Conservation (phyloP, 2,113 vertebrate genomes). For the Vulpes lagopus region DNA sequence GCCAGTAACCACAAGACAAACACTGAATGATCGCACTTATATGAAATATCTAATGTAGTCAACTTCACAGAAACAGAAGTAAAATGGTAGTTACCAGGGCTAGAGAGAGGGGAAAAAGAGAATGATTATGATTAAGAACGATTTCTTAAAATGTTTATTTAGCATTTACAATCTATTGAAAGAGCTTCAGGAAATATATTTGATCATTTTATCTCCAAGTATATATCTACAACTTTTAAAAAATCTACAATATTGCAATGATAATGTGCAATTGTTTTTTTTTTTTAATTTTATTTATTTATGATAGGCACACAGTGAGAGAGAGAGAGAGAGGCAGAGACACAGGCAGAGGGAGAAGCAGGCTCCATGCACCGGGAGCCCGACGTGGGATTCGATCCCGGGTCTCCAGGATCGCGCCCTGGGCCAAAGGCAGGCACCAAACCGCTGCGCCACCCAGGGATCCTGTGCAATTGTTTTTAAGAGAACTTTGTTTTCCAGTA, state of each 20-base stretch:
- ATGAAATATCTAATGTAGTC: background rate
- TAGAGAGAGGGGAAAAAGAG: background rate
- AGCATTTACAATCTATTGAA: slow-evolving; percentile 12
- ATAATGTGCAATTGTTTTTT: background rate
- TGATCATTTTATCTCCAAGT: background rate
- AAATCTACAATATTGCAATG: background rate
- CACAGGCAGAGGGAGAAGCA: no score
- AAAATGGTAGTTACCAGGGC: background rate
- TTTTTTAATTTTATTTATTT: no score
- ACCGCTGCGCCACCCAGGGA: no score
- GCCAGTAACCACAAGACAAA: background rate
- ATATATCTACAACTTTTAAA: background rate
- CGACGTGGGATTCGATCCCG: no score
- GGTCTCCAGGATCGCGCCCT: no score
- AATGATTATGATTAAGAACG: background rate
- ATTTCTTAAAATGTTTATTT: slow-evolving; percentile 40
- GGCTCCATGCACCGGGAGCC: no score
- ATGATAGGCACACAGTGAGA: no score
- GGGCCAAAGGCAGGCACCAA: no score
- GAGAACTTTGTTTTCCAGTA: slow-evolving; percentile 6
- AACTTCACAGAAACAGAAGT: background rate
- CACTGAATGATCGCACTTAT: background rate
- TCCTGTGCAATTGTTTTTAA: background rate
- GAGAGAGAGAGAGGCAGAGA: no score
- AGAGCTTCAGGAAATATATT: slow-evolving; percentile 31